Percentiles rank a stretch among this genome's conserved stretches.
Conservation (phyloP, 2,797 vertebrate genomes). For the Siniperca undulata region DNA sequence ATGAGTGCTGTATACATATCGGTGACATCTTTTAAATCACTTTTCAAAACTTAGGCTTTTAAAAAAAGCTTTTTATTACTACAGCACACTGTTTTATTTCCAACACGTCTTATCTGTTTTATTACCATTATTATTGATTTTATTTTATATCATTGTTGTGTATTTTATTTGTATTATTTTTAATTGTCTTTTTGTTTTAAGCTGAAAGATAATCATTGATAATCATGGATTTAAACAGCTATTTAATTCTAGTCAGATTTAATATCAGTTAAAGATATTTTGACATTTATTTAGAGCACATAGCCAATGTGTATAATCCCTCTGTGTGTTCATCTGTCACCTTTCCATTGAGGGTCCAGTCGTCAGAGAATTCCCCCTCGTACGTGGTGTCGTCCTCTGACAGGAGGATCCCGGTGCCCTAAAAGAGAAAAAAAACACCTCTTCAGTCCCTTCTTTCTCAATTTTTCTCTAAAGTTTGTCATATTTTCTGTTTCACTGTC, state of each 20-base stretch:
- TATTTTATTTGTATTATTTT: too few relatives aligned
- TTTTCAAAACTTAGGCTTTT: too few relatives aligned
- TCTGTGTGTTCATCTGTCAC: constrained; percentile 73
- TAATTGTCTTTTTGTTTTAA: too few relatives aligned
- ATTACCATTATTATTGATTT: too few relatives aligned
- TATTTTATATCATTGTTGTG: too few relatives aligned
- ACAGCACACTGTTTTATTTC: not conserved
- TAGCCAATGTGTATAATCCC: too few relatives aligned
- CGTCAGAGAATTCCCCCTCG: constrained; percentile 97
- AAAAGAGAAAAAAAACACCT: constrained; percentile 14
- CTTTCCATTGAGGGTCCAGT: constrained; percentile 98
- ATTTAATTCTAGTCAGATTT: not conserved
- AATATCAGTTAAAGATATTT: not conserved
- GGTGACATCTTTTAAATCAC: too few relatives aligned
- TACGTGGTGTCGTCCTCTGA: constrained; percentile 97
- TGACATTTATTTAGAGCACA: not conserved
- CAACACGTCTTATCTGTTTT: too few relatives aligned
- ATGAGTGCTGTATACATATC: too few relatives aligned
- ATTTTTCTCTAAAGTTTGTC: not conserved
- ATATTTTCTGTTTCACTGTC: not conserved
- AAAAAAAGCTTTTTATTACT: too few relatives aligned
- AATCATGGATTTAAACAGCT: too few relatives aligned
- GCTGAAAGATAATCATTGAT: too few relatives aligned
- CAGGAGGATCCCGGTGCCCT: constrained; percentile 94
- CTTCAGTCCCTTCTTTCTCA: not conserved